Evolutionary conservation across 2,113 vertebrate species (phyloP), one percentile per base, ranked within the genome.

Genomic region (Sander vitreus): DNA sequence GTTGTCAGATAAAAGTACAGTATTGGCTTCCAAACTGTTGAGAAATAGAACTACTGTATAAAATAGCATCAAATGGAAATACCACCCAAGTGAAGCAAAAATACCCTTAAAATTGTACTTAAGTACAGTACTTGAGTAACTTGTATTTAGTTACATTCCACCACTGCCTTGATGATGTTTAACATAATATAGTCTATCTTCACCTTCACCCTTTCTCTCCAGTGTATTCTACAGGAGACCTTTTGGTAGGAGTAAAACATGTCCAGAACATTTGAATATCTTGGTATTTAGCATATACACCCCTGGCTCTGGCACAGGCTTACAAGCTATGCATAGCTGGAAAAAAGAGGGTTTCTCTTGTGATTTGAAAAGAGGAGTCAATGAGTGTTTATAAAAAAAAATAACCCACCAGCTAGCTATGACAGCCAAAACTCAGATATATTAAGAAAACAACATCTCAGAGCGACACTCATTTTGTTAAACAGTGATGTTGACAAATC

Each of bases 261-360:
- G 13, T 12, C 70, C 57, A 73, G 14, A 71, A 67, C 55, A 47
- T 78, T 85, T 69, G 6, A 43, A 63, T 83, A 27, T 33, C 69
- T 74, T 62, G 53, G 75, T 59, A 15, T 47, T 27, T 76, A 78
- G 60, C 69, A 64, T n/a, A 13, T 7, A 78, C 69, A 78, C 74
- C 58, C 59, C 15, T 0, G n/a, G 18, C 54, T 81, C 39, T 57
- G 54, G 65, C 15, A 74, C 14, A 21, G 21, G 47, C 27, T 75
- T 58, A 85, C 27, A 1, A 70, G 65, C 33, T 33, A 13, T 16
- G n/a, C 30, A 57, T 14, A 19, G 27, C 11, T 78, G 63, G 47
- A 47, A 47, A 53, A 60, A 76, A 66, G 2, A 47, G 23, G 11
- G 3, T 36, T 66, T 57, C 36, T 63, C 36, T 15, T 78, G 60